A percentile compares a stretch with the other conserved stretches of the same genome.
These are phyloP conservation scores for Cochlearius cochlearius DNA, from an alignment of 2,113 vertebrate genomes.

Conservation along the genomic window DNA sequence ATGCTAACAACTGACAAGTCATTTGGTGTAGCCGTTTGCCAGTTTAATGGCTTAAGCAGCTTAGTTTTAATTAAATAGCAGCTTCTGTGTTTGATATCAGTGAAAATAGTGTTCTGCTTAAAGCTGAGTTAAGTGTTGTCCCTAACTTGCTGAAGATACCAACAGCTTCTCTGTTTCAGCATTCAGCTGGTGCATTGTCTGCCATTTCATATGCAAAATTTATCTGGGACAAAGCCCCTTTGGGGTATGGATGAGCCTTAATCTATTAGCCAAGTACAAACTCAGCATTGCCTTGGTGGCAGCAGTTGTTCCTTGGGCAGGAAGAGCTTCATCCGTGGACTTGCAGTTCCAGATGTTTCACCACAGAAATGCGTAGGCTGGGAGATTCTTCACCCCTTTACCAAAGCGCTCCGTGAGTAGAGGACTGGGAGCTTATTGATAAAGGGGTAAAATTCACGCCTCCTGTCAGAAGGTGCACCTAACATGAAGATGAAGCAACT, in stretches of 20 bases:
- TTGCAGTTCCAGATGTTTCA: not conserved
- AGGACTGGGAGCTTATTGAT: not conserved
- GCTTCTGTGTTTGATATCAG: conserved; percentile 23
- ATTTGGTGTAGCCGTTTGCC: conserved; percentile 52
- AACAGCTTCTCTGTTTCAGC: not conserved
- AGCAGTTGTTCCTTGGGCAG: not conserved
- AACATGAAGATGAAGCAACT: not conserved
- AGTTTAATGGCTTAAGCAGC: conserved; percentile 60
- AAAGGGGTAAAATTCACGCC: not conserved
- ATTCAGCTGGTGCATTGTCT: not conserved
- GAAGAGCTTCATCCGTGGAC: not conserved
- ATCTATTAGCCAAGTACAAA: not conserved
- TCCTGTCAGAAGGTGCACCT: not conserved
- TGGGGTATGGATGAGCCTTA: not conserved
- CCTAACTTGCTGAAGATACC: not conserved
- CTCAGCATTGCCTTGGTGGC: not conserved
- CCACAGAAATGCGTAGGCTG: not conserved
- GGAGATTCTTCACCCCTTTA: not conserved
- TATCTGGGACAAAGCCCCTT: not conserved
- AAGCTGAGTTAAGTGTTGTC: not conserved
- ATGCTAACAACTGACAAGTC: conserved; percentile 22
- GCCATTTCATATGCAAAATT: not conserved
- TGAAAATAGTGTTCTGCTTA: conserved; percentile 16
- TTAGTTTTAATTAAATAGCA: conserved; percentile 62
- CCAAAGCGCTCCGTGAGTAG: not conserved